These are phyloP conservation scores for Myiozetetes cayanensis DNA, from an alignment of 2,113 vertebrate species.

Conservation along the genomic window DNA sequence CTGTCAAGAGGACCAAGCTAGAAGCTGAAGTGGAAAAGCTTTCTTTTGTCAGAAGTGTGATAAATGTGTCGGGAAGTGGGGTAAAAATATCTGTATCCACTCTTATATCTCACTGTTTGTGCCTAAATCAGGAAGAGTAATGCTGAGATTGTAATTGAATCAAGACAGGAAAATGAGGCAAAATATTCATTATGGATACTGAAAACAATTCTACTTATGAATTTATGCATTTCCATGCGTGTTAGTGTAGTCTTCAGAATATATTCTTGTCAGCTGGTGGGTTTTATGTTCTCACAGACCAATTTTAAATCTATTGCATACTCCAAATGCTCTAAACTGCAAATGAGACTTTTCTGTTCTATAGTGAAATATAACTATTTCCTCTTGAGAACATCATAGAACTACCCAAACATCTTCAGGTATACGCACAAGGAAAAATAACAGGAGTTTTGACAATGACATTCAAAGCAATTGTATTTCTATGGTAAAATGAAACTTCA, in stretches of 20 bases:
- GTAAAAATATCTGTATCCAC: not conserved
- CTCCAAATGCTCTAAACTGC: not conserved
- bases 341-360: not conserved
- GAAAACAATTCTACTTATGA: not conserved
- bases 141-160: not conserved
- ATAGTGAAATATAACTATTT: not conserved
- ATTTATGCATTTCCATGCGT: not conserved
- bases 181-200: not conserved
- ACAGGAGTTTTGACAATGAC: not conserved
- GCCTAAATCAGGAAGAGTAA: not conserved
- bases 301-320: not conserved
- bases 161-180: not conserved
- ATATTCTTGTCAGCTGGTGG: not conserved
- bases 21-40: not conserved
- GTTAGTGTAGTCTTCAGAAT: not conserved
- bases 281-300: not conserved
- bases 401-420: not conserved
- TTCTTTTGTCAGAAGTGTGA: not conserved
- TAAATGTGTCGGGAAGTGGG: not conserved
- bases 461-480: not conserved
- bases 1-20: not conserved
- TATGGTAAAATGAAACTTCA: not conserved
- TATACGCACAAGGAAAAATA: not conserved
- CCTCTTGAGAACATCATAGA: not conserved
- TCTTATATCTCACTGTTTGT: not conserved